A percentile compares a stretch with the other conserved stretches of the same genome.
phyloP scores from a whole-genome alignment of 1,140 invertebrate genomes.

The Platyscapa corneri region DNA sequence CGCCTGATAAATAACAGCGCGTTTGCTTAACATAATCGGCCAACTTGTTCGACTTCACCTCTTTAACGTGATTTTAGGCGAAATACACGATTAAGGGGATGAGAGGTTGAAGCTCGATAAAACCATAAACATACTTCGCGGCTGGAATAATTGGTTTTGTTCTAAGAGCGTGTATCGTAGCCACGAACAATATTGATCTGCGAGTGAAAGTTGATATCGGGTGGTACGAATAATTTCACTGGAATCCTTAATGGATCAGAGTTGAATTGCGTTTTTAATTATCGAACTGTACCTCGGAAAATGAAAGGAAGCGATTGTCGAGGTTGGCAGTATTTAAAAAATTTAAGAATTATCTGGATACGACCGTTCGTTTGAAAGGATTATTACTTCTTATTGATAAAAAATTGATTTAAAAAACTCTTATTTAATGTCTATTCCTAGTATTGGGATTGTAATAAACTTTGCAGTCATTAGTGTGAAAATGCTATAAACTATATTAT shows the following conservation, averaged over 20 bases:
- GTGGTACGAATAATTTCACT: not conserved
- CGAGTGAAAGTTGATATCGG: not conserved
- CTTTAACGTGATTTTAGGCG: too few species aligned
- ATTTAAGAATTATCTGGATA: not conserved
- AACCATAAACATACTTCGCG: too few species aligned
- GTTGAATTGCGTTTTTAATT: not conserved
- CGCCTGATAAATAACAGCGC: too few species aligned
- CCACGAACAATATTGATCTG: not conserved
- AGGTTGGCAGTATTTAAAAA: not conserved
- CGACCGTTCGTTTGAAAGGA: not conserved
- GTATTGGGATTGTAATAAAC: constrained; percentile 3
- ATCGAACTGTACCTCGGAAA: not conserved
- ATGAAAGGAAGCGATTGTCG: constrained; percentile 1
- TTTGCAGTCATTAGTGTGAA: not conserved
- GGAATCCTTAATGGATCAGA: not conserved
- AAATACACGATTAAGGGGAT: too few species aligned
- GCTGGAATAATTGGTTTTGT: too few species aligned
- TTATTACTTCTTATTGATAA: constrained; percentile 7
- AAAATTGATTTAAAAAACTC: constrained; percentile 11
- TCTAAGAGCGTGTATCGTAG: too few species aligned
- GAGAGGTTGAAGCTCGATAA: too few species aligned
- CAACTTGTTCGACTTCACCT: too few species aligned
- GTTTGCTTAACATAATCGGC: too few species aligned
- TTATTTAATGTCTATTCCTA: constrained; percentile 16
- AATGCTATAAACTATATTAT: constrained; percentile 32